phyloP scores from a whole-genome alignment of 2,113 vertebrate species.

The Sigmodon hispidus region DNA sequence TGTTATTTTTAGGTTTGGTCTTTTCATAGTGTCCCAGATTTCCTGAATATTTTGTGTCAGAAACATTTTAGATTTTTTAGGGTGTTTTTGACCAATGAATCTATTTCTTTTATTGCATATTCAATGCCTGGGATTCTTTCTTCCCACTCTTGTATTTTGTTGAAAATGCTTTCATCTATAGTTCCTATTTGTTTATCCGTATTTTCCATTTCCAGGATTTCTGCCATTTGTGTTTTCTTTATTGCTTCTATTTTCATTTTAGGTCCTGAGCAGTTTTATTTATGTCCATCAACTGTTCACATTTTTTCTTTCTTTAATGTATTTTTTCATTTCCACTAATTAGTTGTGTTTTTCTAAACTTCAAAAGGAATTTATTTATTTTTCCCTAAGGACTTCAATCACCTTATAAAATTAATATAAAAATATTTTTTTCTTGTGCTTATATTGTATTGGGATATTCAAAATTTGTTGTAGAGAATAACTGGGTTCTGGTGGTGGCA shows the following conservation, averaged over 20 bases:
- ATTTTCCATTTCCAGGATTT: neutral
- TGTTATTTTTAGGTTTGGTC: neutral
- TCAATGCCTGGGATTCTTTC: neutral
- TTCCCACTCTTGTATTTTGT: neutral
- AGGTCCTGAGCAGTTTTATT: no score
- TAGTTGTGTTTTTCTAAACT: neutral
- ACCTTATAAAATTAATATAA: neutral
- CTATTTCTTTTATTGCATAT: neutral
- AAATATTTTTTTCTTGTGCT: neutral
- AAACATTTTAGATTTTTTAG: neutral
- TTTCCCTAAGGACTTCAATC: neutral
- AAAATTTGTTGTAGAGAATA: neutral
- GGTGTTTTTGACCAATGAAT: neutral
- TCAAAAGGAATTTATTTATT: neutral
- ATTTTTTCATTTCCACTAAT: neutral
- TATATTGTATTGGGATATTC: neutral
- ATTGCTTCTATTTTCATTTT: neutral
- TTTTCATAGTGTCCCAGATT: neutral
- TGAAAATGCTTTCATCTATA: neutral
- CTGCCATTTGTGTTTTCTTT: neutral
- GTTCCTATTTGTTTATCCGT: neutral
- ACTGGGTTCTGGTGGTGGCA: neutral
- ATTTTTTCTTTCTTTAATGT: neutral
- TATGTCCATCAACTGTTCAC: neutral
- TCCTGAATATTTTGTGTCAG: neutral